Evolutionary conservation across 2,797 vertebrate genomes (phyloP).

Genomic region (Hydrolagus colliei): DNA sequence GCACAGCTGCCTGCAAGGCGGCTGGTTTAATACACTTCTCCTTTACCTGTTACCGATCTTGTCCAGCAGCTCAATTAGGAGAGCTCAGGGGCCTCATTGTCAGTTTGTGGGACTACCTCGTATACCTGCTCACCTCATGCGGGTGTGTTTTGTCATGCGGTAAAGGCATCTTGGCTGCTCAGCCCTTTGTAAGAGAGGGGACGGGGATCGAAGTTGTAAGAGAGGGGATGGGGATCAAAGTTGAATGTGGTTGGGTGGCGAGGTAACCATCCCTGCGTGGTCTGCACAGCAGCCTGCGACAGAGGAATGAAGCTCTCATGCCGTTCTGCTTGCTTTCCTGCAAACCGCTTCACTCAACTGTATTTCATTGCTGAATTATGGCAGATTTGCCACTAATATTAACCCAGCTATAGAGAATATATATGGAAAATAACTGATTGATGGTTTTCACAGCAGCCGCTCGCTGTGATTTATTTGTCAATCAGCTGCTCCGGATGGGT

Average conservation of each 20-base stretch:
- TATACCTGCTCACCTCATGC: too few relatives aligned
- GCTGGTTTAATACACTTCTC: not conserved
- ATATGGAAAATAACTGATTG: not conserved
- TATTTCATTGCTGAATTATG: not conserved
- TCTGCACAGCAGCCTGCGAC: not conserved
- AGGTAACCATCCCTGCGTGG: not conserved
- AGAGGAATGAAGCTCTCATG: not conserved
- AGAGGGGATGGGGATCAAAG: too few relatives aligned
- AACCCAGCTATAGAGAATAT: not conserved
- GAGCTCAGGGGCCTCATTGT: not conserved
- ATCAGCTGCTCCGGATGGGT: conserved; percentile 8
- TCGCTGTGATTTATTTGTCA: conserved; percentile 23
- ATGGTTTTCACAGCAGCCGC: not conserved
- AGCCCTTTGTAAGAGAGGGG: too few relatives aligned
- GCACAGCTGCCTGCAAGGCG: not conserved
- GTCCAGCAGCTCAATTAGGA: not conserved
- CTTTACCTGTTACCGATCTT: not conserved
- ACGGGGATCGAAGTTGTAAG: too few relatives aligned
- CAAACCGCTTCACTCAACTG: not conserved
- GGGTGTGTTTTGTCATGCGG: not conserved
- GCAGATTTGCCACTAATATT: not conserved
- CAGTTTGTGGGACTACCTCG: not conserved
- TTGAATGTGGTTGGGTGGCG: too few relatives aligned
- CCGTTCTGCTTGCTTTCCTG: not conserved
- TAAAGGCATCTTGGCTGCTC: not conserved